A percentile compares a stretch with the other conserved stretches of the same genome.
Conservation (phyloP, 2,113 vertebrate species). For the Pollimyrus isidori region DNA sequence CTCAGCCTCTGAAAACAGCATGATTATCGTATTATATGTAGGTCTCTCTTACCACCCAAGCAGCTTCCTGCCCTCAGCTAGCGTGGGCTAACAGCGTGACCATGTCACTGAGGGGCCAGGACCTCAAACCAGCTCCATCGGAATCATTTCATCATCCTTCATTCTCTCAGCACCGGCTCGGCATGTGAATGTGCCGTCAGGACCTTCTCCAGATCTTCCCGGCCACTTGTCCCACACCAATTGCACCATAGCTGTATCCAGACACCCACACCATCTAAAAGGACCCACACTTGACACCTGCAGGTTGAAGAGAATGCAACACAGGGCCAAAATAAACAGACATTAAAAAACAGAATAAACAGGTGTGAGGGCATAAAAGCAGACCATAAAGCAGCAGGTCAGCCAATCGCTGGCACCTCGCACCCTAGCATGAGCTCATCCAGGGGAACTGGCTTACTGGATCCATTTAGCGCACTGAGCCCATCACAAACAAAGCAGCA, state of each 20-base stretch:
- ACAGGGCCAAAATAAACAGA: slow-evolving; percentile 41
- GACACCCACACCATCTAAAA: slow-evolving; percentile 30
- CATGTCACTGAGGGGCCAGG: background rate
- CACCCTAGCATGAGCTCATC: slow-evolving; percentile 44
- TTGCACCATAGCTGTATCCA: slow-evolving; percentile 6
- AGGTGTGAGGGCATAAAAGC: slow-evolving; percentile 41
- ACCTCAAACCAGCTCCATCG: background rate
- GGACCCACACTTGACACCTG: slow-evolving; percentile 17
- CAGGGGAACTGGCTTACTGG: slow-evolving; percentile 25
- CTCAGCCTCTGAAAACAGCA: background rate
- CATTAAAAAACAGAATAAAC: slow-evolving; percentile 14
- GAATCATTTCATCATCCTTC: background rate
- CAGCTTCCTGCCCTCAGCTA: background rate
- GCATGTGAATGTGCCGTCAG: background rate
- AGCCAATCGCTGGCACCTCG: slow-evolving; percentile 26
- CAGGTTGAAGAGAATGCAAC: slow-evolving; percentile 31
- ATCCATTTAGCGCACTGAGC: slow-evolving; percentile 26
- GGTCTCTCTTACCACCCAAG: background rate
- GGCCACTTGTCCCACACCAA: background rate
- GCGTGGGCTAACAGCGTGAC: background rate
- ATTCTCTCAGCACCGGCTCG: background rate
- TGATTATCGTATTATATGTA: background rate
- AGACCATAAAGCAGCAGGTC: slow-evolving; percentile 31
- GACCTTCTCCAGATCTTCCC: background rate
- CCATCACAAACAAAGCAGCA: slow-evolving; percentile 27